Percentiles rank a stretch among this genome's conserved stretches.
Conservation (phyloP, 2,888 invertebrate genomes). For the Leptodirus hochenwartii region DNA sequence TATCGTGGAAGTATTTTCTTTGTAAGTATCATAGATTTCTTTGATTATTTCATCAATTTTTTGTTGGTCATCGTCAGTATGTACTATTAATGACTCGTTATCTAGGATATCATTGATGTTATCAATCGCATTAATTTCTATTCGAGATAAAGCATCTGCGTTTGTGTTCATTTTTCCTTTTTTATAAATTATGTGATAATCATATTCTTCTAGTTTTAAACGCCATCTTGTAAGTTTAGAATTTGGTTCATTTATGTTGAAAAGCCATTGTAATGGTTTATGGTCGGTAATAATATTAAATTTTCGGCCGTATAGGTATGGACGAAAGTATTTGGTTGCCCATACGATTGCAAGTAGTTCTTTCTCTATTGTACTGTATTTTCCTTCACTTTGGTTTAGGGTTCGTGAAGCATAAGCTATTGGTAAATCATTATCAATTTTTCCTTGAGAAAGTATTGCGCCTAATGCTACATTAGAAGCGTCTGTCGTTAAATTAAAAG, state of each 20-base stretch:
- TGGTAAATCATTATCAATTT: slow-evolving; percentile 15
- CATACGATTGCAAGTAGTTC: slow-evolving; percentile 19
- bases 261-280: slow-evolving; percentile 17
- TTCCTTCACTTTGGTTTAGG: slow-evolving; percentile 16
- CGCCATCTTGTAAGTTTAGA: slow-evolving; percentile 18
- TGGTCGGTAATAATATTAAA: slow-evolving; percentile 21
- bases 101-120: too few relatives aligned
- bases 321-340: slow-evolving; percentile 16
- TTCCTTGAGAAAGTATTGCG: slow-evolving; percentile 15
- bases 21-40: too few relatives aligned
- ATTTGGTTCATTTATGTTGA: slow-evolving; percentile 17
- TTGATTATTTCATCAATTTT: too few relatives aligned
- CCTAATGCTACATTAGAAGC: slow-evolving; percentile 17
- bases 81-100: too few relatives aligned
- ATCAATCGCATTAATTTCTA: too few relatives aligned
- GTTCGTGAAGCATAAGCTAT: slow-evolving; percentile 18
- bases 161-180: slow-evolving; percentile 16
- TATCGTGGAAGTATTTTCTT: too few relatives aligned
- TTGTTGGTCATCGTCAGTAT: too few relatives aligned
- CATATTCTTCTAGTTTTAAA: slow-evolving; percentile 17
- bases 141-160: slow-evolving; percentile 18
- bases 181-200: slow-evolving; percentile 18
- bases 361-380: slow-evolving; percentile 19
- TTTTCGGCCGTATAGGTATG: slow-evolving; percentile 19
- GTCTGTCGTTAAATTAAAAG: slow-evolving; percentile 16